Evolutionary conservation across 2,888 invertebrate genomes (phyloP).

Genomic region (Hyposoter dolosus): DNA sequence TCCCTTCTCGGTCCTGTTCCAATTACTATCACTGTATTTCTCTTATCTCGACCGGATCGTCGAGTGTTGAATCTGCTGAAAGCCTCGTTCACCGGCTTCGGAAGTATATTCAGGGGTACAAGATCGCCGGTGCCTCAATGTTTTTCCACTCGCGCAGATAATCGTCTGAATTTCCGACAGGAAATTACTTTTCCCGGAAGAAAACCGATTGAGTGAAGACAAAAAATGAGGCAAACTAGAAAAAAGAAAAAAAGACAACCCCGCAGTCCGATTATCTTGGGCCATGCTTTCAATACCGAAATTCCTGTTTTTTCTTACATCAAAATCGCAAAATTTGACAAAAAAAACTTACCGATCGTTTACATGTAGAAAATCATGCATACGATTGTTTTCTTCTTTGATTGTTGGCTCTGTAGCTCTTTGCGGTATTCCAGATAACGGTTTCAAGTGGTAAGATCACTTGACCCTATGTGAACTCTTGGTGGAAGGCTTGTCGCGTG

Average conservation of each 20-base stretch:
- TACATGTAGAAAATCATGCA: slow-evolving; percentile 4
- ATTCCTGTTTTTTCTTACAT: background rate
- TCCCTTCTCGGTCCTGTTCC: slow-evolving; percentile 22
- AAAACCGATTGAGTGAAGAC: slow-evolving; percentile 62
- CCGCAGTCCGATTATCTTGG: background rate
- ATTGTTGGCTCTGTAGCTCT: slow-evolving; percentile 43
- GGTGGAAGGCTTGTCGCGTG: slow-evolving; percentile 25
- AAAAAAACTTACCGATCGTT: background rate
- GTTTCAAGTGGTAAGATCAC: slow-evolving; percentile 73
- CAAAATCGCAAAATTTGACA: background rate
- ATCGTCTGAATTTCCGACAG: slow-evolving; percentile 81
- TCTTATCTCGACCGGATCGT: background rate
- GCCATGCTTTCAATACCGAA: background rate
- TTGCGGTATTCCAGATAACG: slow-evolving; percentile 70
- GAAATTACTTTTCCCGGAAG: slow-evolving; percentile 81
- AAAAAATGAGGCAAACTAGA: slow-evolving; percentile 22
- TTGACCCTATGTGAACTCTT: slow-evolving; percentile 72
- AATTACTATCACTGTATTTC: background rate
- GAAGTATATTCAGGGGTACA: slow-evolving; percentile 24
- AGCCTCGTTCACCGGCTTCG: slow-evolving; percentile 25
- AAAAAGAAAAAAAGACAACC: background rate
- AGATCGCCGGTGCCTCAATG: slow-evolving; percentile 76
- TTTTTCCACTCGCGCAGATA: slow-evolving; percentile 79
- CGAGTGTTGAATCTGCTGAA: slow-evolving; percentile 49
- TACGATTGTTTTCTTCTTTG: slow-evolving; percentile 7